Percentiles rank a stretch among this genome's conserved stretches.
These are phyloP conservation scores for Caenorhabditis plicata DNA, from an alignment of 2,888 invertebrate genomes.

Conservation along the genomic window DNA sequence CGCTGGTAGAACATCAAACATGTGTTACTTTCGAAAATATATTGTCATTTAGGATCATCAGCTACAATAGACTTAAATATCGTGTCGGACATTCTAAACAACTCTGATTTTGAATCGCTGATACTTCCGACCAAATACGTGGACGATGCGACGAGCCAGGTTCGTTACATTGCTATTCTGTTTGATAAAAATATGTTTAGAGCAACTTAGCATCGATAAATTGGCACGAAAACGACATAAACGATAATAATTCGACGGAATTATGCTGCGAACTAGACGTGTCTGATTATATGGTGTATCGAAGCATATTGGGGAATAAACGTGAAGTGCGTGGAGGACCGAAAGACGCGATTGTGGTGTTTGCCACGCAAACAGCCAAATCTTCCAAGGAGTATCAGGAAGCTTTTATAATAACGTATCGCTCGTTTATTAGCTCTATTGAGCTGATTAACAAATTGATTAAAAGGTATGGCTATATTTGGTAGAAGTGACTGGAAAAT, in stretches of 20 bases:
- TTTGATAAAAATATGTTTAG: too few species aligned
- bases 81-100: slow-evolving; percentile 29
- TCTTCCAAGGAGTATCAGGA: slow-evolving; percentile 83
- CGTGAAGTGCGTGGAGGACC: slow-evolving; percentile 79
- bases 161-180: too few species aligned
- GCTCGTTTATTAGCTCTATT: slow-evolving; percentile 55
- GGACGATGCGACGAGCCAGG: slow-evolving; percentile 27
- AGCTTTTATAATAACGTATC: slow-evolving; percentile 93
- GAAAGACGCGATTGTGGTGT: slow-evolving; percentile 89
- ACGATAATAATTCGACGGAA: slow-evolving; percentile 8
- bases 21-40: too few species aligned
- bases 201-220: too few species aligned
- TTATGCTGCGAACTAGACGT: slow-evolving; percentile 44
- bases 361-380: slow-evolving; percentile 81
- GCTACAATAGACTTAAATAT: slow-evolving; percentile 32
- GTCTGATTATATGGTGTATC: slow-evolving; percentile 55
- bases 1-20: too few species aligned
- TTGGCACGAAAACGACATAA: background rate
- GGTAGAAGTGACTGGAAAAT: background rate
- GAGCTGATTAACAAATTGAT: slow-evolving; percentile 61
- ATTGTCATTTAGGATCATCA: too few species aligned
- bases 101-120: slow-evolving; percentile 30
- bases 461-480: slow-evolving; percentile 35
- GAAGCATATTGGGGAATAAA: slow-evolving; percentile 42
- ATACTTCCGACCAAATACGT: slow-evolving; percentile 19